Evolutionary conservation across 2,113 vertebrate genomes (phyloP).

Genomic region (Addax nasomaculatus): DNA sequence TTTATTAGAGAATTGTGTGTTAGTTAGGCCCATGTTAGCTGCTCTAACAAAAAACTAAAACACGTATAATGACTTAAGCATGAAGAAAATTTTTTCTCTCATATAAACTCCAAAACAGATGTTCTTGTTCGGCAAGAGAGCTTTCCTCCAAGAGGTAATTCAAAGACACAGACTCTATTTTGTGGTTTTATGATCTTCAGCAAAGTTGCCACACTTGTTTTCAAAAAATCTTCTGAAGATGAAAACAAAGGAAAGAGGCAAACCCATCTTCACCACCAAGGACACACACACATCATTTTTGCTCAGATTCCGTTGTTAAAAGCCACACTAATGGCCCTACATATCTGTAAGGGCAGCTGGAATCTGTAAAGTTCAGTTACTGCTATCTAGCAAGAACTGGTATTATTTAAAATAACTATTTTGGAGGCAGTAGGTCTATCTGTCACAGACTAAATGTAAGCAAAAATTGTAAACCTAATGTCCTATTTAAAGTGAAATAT

Average conservation of each 20-base stretch:
- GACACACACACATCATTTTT: rapidly evolving
- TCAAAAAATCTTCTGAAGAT: neutral
- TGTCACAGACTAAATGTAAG: neutral
- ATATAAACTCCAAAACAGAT: neutral
- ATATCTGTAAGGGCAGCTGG: neutral
- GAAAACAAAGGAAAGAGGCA: neutral
- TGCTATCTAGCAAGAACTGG: neutral
- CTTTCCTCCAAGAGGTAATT: neutral
- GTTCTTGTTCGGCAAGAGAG: neutral
- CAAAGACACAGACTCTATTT: neutral
- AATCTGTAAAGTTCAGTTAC: neutral
- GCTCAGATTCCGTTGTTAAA: neutral
- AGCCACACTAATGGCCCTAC: neutral
- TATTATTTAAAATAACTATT: neutral
- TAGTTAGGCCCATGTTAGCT: neutral
- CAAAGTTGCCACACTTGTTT: neutral
- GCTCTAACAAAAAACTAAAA: neutral
- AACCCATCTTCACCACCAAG: rapidly evolving
- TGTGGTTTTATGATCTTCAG: neutral
- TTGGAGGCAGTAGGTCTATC: neutral
- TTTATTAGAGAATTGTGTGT: neutral
- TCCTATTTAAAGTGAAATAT: neutral
- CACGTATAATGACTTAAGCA: neutral
- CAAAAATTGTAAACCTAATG: neutral
- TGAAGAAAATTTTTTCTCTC: neutral